Evolutionary conservation across 2,888 invertebrate species (phyloP).

Genomic region (Andrena fulva): DNA sequence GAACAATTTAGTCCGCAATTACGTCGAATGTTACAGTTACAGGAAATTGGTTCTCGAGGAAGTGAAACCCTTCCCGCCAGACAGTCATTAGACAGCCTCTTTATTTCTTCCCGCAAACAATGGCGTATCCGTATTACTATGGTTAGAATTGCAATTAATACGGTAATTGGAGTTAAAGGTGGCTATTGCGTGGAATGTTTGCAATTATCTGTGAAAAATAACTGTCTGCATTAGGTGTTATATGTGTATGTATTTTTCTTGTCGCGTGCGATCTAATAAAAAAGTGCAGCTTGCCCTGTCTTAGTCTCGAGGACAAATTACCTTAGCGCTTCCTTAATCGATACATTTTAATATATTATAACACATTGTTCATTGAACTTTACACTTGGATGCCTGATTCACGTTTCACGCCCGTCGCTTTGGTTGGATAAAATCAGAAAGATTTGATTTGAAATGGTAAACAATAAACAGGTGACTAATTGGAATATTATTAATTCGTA

Average conservation of each 20-base stretch:
- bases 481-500: not conserved
- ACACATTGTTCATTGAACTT: conserved; percentile 32
- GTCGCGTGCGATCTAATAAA: not conserved
- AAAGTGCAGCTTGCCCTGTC: not conserved
- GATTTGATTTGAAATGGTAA: not conserved
- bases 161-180: conserved; percentile 14
- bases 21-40: conserved; percentile 42
- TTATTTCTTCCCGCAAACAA: conserved; percentile 39
- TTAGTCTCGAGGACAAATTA: not conserved
- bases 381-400: conserved; percentile 6
- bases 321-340: conserved; percentile 5
- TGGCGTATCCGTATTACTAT: conserved; percentile 31
- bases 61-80: conserved; percentile 61
- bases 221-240: not conserved
- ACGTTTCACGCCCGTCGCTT: not conserved
- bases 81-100: conserved; percentile 51
- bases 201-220: conserved; percentile 13
- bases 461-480: not conserved
- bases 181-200: not conserved
- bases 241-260: not conserved
- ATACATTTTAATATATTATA: not conserved
- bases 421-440: not conserved
- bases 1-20: conserved; percentile 11
- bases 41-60: conserved; percentile 61
- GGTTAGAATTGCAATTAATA: conserved; percentile 35